These are phyloP conservation scores for Poeciliopsis turneri DNA, from an alignment of 2,797 vertebrate genomes.

Conservation along the genomic window DNA sequence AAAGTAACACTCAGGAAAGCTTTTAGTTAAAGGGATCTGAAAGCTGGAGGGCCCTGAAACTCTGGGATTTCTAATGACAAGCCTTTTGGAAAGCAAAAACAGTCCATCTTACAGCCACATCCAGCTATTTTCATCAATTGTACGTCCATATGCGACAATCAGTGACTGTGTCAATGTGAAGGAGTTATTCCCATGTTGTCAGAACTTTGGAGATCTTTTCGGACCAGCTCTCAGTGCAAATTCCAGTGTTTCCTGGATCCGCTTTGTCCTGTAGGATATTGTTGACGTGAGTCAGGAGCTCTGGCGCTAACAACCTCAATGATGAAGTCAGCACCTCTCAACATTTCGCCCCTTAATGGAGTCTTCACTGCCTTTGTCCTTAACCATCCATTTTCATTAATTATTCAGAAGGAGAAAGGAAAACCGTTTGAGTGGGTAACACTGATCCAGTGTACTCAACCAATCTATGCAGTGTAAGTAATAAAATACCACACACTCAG, in stretches of 20 bases:
- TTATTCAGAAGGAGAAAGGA: slow-evolving; percentile 80
- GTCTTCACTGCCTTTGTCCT: slow-evolving; percentile 79
- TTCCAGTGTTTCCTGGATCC: slow-evolving; percentile 12
- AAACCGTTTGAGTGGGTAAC: slow-evolving; percentile 82
- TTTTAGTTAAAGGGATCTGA: slow-evolving; percentile 83
- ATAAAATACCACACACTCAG: slow-evolving; percentile 80
- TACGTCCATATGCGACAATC: slow-evolving; percentile 27
- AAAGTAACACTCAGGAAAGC: slow-evolving; percentile 67
- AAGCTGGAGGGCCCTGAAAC: slow-evolving; percentile 66
- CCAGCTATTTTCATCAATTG: slow-evolving; percentile 72
- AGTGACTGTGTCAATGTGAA: neutral
- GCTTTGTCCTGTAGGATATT: slow-evolving; percentile 14
- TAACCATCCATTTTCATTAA: slow-evolving; percentile 80
- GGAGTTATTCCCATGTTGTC: slow-evolving; percentile 2
- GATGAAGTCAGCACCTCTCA: slow-evolving; percentile 81
- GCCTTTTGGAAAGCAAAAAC: slow-evolving; percentile 72
- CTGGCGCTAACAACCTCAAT: slow-evolving; percentile 66
- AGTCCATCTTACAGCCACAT: slow-evolving; percentile 64
- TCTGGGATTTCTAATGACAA: slow-evolving; percentile 75
- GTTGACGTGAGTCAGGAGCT: slow-evolving; percentile 48
- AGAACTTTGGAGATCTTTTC: slow-evolving; percentile 11
- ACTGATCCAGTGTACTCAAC: slow-evolving; percentile 81
- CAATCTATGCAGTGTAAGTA: slow-evolving; percentile 82
- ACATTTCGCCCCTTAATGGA: slow-evolving; percentile 78
- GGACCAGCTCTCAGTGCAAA: slow-evolving; percentile 9